A percentile compares a stretch with the other conserved stretches of the same genome.
These are phyloP conservation scores for Drosophila malerkotliana DNA, from an alignment of 1,140 invertebrate genomes.

Conservation along the genomic window DNA sequence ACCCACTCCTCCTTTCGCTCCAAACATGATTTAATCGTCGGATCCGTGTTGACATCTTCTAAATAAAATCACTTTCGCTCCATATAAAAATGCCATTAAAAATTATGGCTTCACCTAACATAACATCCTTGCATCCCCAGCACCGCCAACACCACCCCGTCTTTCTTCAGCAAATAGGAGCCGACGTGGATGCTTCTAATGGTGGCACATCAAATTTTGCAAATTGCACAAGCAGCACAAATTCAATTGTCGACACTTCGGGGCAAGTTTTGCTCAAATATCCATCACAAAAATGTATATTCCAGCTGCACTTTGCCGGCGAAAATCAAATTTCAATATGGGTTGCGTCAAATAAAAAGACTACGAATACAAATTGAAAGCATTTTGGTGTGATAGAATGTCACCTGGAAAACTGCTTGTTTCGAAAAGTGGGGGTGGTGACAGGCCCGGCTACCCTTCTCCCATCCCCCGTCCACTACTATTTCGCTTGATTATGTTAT, in stretches of 20 bases:
- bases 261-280: conserved; percentile 70
- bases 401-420: conserved; percentile 39
- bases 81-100: conserved; percentile 75
- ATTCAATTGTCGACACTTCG: conserved; percentile 63
- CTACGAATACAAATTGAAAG: conserved; percentile 61
- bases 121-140: background rate
- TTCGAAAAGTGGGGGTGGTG: conserved; percentile 9
- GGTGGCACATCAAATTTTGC: conserved; percentile 63
- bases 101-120: conserved; percentile 56
- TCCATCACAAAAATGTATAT: conserved; percentile 59
- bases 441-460: background rate
- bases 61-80: conserved; percentile 77
- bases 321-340: conserved; percentile 79
- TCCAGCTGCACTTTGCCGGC: conserved; percentile 65
- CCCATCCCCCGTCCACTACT: background rate
- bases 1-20: background rate
- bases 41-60: conserved; percentile 4
- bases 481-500: conserved; percentile 71
- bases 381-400: conserved; percentile 49
- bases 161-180: conserved; percentile 6
- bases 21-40: conserved; percentile 5
- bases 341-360: conserved; percentile 34
- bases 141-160: background rate
- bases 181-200: conserved; percentile 35
- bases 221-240: conserved; percentile 57